Evolutionary conservation across 2,797 vertebrate genomes (phyloP).

Genomic region (Enteromius mattozi): DNA sequence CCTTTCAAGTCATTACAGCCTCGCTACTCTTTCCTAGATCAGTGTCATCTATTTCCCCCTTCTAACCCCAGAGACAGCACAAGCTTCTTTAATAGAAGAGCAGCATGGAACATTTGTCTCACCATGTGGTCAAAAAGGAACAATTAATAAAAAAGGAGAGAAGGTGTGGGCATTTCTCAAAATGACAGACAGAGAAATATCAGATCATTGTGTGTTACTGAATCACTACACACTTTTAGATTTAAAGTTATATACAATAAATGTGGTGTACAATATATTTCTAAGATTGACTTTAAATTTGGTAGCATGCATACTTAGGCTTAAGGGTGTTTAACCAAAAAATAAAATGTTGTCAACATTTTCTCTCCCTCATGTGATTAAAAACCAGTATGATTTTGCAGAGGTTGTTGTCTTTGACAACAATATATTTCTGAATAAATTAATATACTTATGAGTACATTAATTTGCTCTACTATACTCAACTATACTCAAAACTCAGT

Average conservation of each 20-base stretch:
- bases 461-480: not conserved
- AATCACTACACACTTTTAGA: not conserved
- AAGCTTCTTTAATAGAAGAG: constrained; percentile 58
- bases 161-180: constrained; percentile 57
- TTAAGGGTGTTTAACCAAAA: not conserved
- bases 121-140: constrained; percentile 57
- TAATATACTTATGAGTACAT: not conserved
- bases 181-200: constrained; percentile 57
- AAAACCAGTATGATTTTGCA: not conserved
- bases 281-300: not conserved
- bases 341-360: not conserved
- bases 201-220: constrained; percentile 35
- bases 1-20: constrained; percentile 49
- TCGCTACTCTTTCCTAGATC: constrained; percentile 35
- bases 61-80: constrained; percentile 48
- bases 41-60: constrained; percentile 64
- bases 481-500: not conserved
- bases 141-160: constrained; percentile 59
- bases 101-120: constrained; percentile 55
- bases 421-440: too few relatives aligned
- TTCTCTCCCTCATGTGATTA: not conserved
- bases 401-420: not conserved
- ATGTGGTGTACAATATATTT: not conserved
- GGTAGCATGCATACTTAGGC: not conserved
- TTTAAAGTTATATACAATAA: constrained; percentile 1